Base-by-base conservation (phyloP, 2,888 invertebrate genomes). In the Ligdia adustata region DNA sequence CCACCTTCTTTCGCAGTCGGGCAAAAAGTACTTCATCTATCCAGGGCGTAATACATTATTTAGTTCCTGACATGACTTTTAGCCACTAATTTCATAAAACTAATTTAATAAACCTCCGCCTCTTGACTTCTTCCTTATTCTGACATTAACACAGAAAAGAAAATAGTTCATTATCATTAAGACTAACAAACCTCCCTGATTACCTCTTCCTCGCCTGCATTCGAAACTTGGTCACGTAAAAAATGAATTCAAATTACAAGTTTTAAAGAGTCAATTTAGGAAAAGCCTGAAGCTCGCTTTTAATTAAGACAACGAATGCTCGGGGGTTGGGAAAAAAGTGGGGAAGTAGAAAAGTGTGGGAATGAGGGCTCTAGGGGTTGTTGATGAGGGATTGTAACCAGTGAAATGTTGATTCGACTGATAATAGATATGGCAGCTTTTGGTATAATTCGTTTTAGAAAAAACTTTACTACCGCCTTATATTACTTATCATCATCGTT, bases 241-340 rank as follows among this genome's bases (percentile, higher is more conserved):
- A 68, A 70, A 71, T 67, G 62, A 67, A 73, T 72, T 66, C 67
- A 71, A 78, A 76, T 76, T 69, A 72, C 72, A 75, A 80, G 65
- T 77, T 79, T 73, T 72, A 72, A 78, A 79, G 73, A 81, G 78
- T 79, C 79, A 77, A 81, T 81, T 81, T 74, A 68, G 73, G 65
- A 57, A 66, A 64, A 57, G 54, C 54, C 56, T 61, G 38, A 44
- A 52, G 60, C 54, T 43, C 57, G 61, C 59, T 69, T 79, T 79
- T 80, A 81, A 80, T 80, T 80, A 80, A 80, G 66, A 63, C 62
- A 57, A 64, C 62, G 66, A 67, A 62, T 57, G 62, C 56, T 72
- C 58, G 34, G 13, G 42, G 35, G 33, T 24, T 34, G 38, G 45
- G n/a, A n/a, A 46, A 40, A 37, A 69, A 60, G 31, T 41, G 16